These are phyloP conservation scores for Silurus aristotelis DNA, from an alignment of 2,797 vertebrate species.

Conservation along the genomic window DNA sequence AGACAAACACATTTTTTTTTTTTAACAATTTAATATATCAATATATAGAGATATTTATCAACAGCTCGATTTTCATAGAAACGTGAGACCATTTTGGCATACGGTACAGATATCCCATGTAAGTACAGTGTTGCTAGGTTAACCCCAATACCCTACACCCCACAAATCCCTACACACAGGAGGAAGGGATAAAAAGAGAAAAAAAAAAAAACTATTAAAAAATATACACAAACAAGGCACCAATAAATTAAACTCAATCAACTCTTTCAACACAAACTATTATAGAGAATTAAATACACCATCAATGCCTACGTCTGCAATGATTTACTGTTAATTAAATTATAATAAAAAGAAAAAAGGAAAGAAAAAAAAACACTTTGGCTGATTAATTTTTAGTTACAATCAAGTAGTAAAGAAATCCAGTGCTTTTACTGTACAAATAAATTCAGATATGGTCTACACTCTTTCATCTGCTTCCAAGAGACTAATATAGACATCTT, in stretches of 20 bases:
- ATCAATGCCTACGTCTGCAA: conserved; percentile 70
- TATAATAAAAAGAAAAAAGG: conserved; percentile 39
- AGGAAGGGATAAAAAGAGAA: conserved; percentile 58
- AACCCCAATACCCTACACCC: conserved; percentile 49
- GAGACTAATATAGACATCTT: conserved; percentile 76
- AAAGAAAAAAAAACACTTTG: conserved; percentile 77
- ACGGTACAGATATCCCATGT: conserved; percentile 82
- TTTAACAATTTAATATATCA: conserved; percentile 84
- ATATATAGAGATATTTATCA: conserved; percentile 88
- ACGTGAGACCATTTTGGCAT: conserved; percentile 85
- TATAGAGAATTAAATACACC: conserved; percentile 75
- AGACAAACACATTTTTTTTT: conserved; percentile 38
- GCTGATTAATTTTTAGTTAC: conserved; percentile 85
- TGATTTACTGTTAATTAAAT: conserved; percentile 69
- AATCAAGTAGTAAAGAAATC: conserved; percentile 87
- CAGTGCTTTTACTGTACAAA: conserved; percentile 81
- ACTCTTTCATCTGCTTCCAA: conserved; percentile 66
- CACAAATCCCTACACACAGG: conserved; percentile 54
- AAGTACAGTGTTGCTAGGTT: conserved; percentile 77
- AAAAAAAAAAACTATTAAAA: conserved; percentile 55
- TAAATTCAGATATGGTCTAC: conserved; percentile 80
- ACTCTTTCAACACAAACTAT: conserved; percentile 68
- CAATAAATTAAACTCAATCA: conserved; percentile 81
- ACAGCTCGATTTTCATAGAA: conserved; percentile 84
- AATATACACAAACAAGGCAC: conserved; percentile 82